Evolutionary conservation across 1,140 invertebrate species (phyloP), one percentile per base, ranked within the genome.

Genomic region (Pseudachorutes palmiensis): DNA sequence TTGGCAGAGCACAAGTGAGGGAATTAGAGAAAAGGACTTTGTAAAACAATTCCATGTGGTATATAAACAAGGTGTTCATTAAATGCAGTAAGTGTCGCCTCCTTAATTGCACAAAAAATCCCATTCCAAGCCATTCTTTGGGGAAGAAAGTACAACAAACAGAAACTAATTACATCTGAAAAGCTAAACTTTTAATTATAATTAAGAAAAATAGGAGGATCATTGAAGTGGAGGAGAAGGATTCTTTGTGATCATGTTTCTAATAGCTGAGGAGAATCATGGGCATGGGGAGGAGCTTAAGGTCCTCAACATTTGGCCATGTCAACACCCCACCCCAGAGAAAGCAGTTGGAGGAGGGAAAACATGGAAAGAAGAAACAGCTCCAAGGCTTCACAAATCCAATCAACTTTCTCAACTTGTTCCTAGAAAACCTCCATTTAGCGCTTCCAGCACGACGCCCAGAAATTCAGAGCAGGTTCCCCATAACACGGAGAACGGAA

Each of bases 351-450:
- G 24, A 55, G 51, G 24, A 24, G 51, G 5, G 51, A 24, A 55
- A 55, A 26, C 12, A 55, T 19, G 51, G 9, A 14, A 55, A 41
- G 24, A 55, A 22, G 51, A 55, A 55, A 26, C 51, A 55, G 51
- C 51, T 55, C 12, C 12, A 55, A 24, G 51, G 51, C 51, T 55
- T 55, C 12, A 3, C 51, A 55, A 55, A 55, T 55, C 51, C 51
- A 55, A 55, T 55, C 51, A 55, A 55, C 51, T 55, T 55, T 26
- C 51, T 16, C 51, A 55, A 55, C 51, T 55, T 55, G 12, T 22
- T 55, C 51, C 24, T 55, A 5, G 24, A 55, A 55, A 55, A 55
- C 51, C 51, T 55, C 51, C 51, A 19, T 55, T 55, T 26, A 55
- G 24, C 24, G 12, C 51, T 55, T 55, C 51, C 51, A 55, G 51